Percentiles rank a stretch among this genome's conserved stretches.
Conservation (phyloP, 2,888 invertebrate genomes). For the Alviniconcha strummeri region DNA sequence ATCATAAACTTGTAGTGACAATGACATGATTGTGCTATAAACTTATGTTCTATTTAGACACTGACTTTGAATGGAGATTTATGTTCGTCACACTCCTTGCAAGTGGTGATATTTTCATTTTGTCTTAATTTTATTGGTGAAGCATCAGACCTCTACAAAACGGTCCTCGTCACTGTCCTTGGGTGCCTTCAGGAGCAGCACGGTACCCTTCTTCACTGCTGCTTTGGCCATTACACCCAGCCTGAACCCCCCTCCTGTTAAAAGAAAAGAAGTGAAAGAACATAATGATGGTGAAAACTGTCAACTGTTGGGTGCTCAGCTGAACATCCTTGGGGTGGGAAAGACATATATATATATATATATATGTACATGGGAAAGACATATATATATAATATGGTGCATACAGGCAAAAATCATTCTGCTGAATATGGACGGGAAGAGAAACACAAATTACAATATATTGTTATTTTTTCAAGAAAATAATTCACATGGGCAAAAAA, state of each 20-base stretch:
- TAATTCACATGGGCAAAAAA: too few species aligned
- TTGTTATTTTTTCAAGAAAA: too few species aligned
- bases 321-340: too few species aligned
- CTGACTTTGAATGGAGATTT: background rate
- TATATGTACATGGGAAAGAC: too few species aligned
- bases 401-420: too few species aligned
- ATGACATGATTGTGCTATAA: background rate
- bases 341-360: too few species aligned
- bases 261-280: background rate
- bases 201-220: background rate
- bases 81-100: background rate
- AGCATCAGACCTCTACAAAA: slow-evolving; percentile 30
- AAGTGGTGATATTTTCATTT: background rate
- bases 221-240: background rate
- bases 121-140: too few species aligned
- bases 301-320: too few species aligned
- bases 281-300: background rate
- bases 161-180: slow-evolving; percentile 37
- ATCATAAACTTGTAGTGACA: background rate
- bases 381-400: too few species aligned
- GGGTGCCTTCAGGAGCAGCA: slow-evolving; percentile 37
- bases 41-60: background rate
- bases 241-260: background rate
- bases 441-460: too few species aligned
- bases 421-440: too few species aligned